A percentile compares a stretch with the other conserved stretches of the same genome.
These are phyloP conservation scores for Menidia menidia DNA, from an alignment of 2,797 vertebrate species.

Conservation along the genomic window DNA sequence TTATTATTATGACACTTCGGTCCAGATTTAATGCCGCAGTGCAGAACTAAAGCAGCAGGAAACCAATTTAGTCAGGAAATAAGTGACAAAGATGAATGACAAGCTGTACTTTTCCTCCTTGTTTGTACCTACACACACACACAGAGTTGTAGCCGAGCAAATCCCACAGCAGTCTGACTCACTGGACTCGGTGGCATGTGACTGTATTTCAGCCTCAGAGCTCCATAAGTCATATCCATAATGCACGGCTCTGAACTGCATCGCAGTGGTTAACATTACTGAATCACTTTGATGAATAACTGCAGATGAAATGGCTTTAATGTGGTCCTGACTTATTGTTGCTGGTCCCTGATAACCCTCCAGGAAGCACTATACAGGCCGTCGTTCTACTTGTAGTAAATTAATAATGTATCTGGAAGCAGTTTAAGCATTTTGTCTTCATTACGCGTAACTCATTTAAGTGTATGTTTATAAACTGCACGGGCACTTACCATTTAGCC, in stretches of 20 bases:
- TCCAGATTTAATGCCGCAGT: conserved; percentile 36
- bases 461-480: conserved; percentile 35
- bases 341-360: conserved; percentile 47
- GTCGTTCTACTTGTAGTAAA: conserved; percentile 37
- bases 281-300: conserved; percentile 77
- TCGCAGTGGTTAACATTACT: conserved; percentile 66
- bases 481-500: conserved; percentile 29
- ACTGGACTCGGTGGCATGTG: conserved; percentile 46
- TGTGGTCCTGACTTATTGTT: conserved; percentile 71
- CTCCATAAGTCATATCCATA: conserved; percentile 70
- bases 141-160: conserved; percentile 1
- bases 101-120: conserved; percentile 23
- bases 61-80: conserved; percentile 12
- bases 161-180: conserved; percentile 31
- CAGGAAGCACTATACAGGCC: conserved; percentile 38
- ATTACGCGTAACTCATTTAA: conserved; percentile 58
- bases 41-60: conserved; percentile 31
- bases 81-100: conserved; percentile 25
- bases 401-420: conserved; percentile 60
- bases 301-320: conserved; percentile 71
- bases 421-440: conserved; percentile 62
- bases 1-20: conserved; percentile 16
- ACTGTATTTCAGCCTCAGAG: conserved; percentile 65
- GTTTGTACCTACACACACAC: conserved; percentile 22
- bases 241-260: conserved; percentile 59